These are phyloP conservation scores for Acheta domesticus DNA, from an alignment of 2,888 invertebrate species.

Conservation along the genomic window DNA sequence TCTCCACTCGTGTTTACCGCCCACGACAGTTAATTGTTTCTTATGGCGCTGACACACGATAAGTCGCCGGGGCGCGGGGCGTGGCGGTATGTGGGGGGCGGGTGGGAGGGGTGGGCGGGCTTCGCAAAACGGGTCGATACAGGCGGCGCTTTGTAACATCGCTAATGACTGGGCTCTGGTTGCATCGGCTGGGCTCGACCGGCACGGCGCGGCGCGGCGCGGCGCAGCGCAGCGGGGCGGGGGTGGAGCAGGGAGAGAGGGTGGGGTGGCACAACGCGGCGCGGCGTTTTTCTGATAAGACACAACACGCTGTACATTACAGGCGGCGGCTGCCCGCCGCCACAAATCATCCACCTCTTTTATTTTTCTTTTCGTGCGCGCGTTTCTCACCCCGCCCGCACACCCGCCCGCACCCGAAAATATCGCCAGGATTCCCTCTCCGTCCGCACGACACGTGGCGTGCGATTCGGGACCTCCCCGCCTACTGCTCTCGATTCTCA, in stretches of 20 bases:
- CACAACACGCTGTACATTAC: constrained; percentile 18
- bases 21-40: background rate
- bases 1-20: background rate
- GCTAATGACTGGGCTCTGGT: background rate
- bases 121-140: background rate
- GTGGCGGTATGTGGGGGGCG: background rate
- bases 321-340: background rate
- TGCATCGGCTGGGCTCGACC: background rate
- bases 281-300: constrained; percentile 1
- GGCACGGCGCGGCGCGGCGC: too few species aligned
- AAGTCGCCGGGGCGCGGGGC: background rate
- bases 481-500: too few species aligned
- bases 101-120: background rate
- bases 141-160: background rate
- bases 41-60: constrained; percentile 1
- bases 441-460: background rate
- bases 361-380: background rate
- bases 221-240: too few species aligned
- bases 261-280: background rate
- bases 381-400: background rate
- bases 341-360: constrained; percentile 18
- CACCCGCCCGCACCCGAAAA: background rate
- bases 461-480: too few species aligned
- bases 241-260: too few species aligned
- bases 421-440: background rate